phyloP scores from a whole-genome alignment of 2,113 vertebrate genomes.

The Coryphaenoides rupestris region DNA sequence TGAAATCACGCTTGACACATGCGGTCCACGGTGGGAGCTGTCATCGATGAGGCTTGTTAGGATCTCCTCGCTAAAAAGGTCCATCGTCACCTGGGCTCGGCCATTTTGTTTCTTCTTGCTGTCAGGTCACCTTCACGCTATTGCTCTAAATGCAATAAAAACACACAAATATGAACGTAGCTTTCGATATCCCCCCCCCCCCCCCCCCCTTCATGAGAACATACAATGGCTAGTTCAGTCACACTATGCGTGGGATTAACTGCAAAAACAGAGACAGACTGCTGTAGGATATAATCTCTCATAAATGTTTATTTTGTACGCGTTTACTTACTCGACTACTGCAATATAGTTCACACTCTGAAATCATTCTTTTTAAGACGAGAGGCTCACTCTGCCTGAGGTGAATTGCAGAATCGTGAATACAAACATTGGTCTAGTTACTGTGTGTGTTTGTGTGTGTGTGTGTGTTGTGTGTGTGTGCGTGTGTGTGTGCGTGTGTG shows the following conservation, averaged over 20 bases:
- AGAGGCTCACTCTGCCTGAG: not conserved
- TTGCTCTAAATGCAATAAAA: not conserved
- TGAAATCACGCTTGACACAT: not conserved
- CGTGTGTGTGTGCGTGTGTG: no score
- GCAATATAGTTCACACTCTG: not conserved
- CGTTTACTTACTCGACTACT: not conserved
- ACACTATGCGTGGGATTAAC: not conserved
- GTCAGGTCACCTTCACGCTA: not conserved
- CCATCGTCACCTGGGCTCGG: not conserved
- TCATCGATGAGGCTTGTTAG: no score
- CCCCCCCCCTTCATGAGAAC: no score
- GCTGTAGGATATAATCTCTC: not conserved
- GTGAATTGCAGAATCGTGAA: no score
- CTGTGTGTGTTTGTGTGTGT: no score
- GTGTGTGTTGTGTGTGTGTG: no score
- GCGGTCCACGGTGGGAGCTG: not conserved
- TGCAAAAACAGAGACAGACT: not conserved
- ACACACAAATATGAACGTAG: no score
- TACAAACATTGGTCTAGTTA: no score
- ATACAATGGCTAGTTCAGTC: not conserved
- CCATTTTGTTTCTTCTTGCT: constrained; percentile 2
- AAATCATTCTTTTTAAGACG: not conserved
- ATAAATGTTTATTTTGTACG: not conserved
- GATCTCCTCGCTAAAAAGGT: not conserved
- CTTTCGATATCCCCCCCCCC: not conserved